Conservation (phyloP, 2,888 invertebrate species). For the Sturmia bella region DNA sequence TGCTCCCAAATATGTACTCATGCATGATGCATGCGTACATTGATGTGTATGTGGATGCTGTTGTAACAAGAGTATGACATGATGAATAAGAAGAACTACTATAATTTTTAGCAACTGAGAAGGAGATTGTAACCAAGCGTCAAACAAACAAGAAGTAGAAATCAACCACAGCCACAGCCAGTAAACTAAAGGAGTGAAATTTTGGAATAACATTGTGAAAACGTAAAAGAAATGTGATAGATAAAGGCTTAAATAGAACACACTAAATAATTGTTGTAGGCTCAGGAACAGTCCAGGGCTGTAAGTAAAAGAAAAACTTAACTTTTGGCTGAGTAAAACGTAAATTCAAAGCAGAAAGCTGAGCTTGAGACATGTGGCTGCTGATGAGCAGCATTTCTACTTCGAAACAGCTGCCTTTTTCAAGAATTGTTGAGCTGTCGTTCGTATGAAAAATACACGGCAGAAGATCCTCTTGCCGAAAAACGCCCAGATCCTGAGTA, state of each 20-base stretch:
- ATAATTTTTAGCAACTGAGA: conserved; percentile 55
- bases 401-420: too few relatives aligned
- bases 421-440: too few relatives aligned
- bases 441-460: too few relatives aligned
- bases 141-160: conserved; percentile 8
- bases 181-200: conserved; percentile 10
- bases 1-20: conserved; percentile 58
- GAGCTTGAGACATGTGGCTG: too few relatives aligned
- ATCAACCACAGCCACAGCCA: conserved; percentile 3
- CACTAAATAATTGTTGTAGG: too few relatives aligned
- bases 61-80: conserved; percentile 63
- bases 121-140: conserved; percentile 35
- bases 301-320: too few relatives aligned
- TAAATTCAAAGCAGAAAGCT: too few relatives aligned
- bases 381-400: too few relatives aligned
- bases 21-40: conserved; percentile 62
- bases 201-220: background rate
- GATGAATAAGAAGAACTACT: conserved; percentile 59
- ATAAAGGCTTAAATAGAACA: background rate
- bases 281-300: too few relatives aligned
- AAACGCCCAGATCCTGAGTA: too few relatives aligned
- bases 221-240: background rate
- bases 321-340: too few relatives aligned
- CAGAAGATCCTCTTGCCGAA: too few relatives aligned
- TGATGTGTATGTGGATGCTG: conserved; percentile 54